Evolutionary conservation across 2,888 invertebrate species (phyloP).

Genomic region (Scaptodrosophila latifasciaeformis): DNA sequence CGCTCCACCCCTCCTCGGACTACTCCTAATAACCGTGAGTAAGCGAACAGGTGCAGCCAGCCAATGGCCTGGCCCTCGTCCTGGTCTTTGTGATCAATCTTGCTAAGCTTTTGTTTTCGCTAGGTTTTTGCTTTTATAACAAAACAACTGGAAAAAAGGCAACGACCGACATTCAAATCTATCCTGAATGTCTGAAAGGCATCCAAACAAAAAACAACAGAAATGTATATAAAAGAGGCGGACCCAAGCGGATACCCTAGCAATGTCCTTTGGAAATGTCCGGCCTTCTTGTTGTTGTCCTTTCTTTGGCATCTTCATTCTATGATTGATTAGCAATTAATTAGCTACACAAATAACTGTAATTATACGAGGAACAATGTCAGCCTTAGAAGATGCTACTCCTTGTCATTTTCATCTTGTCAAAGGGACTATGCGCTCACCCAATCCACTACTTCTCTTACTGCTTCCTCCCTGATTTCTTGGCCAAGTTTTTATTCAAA

Average conservation of each 20-base stretch:
- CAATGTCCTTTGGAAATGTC: too few relatives aligned
- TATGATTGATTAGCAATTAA: slow-evolving; percentile 75
- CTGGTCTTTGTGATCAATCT: slow-evolving; percentile 65
- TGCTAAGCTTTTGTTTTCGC: slow-evolving; percentile 71
- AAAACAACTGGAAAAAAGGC: too few relatives aligned
- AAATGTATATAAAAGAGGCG: slow-evolving; percentile 4
- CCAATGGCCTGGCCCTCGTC: slow-evolving; percentile 18
- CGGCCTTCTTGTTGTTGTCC: slow-evolving; percentile 17
- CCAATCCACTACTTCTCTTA: not conserved
- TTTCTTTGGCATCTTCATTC: slow-evolving; percentile 41
- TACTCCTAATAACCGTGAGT: slow-evolving; percentile 63
- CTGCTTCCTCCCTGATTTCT: not conserved
- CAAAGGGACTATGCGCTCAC: not conserved
- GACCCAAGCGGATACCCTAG: too few relatives aligned
- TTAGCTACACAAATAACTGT: slow-evolving; percentile 72
- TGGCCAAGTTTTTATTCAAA: too few relatives aligned
- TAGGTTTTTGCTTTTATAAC: slow-evolving; percentile 56
- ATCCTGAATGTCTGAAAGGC: not conserved
- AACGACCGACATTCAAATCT: slow-evolving; percentile 14
- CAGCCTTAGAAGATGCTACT: slow-evolving; percentile 1
- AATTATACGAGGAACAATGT: slow-evolving; percentile 65
- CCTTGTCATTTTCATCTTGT: too few relatives aligned
- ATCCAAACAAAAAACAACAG: slow-evolving; percentile 7
- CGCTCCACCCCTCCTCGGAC: slow-evolving; percentile 1
- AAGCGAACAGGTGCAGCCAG: slow-evolving; percentile 57